Conservation (phyloP, 2,888 invertebrate genomes). For the Eupithecia abbreviata region DNA sequence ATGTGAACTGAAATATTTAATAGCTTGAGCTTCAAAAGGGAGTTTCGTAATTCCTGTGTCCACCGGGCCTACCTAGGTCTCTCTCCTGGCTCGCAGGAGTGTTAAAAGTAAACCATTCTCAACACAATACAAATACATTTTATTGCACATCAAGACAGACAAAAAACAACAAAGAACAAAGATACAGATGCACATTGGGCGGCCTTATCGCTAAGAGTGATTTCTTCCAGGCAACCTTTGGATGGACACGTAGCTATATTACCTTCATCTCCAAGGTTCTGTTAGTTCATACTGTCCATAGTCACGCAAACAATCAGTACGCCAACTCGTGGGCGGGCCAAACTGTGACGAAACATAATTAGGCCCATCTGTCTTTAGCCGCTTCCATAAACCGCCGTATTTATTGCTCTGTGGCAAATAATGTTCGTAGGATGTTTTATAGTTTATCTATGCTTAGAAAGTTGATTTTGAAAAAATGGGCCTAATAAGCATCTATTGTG, state of each 20-base stretch:
- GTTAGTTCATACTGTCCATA: not conserved
- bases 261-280: not conserved
- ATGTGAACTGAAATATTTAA: not conserved
- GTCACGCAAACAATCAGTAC: conserved; percentile 7
- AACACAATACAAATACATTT: too few species aligned
- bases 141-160: too few species aligned
- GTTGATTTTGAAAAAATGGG: not conserved
- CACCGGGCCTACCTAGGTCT: too few species aligned
- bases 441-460: not conserved
- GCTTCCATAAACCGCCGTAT: conserved; percentile 49
- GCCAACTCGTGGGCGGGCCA: conserved; percentile 37
- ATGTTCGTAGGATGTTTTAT: conserved; percentile 5
- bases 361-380: conserved; percentile 52
- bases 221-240: too few species aligned
- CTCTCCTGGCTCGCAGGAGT: not conserved
- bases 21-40: too few species aligned
- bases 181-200: too few species aligned
- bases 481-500: not conserved
- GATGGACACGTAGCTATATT: too few species aligned
- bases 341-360: conserved; percentile 50
- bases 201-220: too few species aligned
- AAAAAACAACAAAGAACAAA: too few species aligned
- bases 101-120: not conserved
- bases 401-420: conserved; percentile 43
- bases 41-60: too few species aligned